Conservation (phyloP, 2,797 vertebrate species). For the Cossypha dichroa region DNA sequence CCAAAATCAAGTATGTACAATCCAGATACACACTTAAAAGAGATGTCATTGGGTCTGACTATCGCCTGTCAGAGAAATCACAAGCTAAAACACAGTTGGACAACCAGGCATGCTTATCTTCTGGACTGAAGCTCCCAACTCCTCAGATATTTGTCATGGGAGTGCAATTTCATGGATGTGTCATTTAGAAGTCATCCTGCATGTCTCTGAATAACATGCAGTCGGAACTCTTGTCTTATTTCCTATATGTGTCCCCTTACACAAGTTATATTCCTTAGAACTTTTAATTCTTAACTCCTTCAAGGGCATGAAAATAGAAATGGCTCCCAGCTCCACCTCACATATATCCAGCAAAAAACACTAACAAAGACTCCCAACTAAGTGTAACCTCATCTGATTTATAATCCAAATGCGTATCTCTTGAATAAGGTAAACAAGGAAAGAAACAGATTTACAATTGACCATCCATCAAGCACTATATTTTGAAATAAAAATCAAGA, state of each 20-base stretch:
- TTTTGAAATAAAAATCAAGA: background rate
- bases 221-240: background rate
- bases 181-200: background rate
- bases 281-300: background rate
- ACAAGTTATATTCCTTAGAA: background rate
- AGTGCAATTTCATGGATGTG: background rate
- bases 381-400: background rate
- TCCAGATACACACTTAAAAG: background rate
- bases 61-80: background rate
- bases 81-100: background rate
- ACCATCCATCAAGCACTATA: background rate
- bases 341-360: background rate
- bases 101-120: accelerated
- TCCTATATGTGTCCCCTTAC: background rate
- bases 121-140: background rate
- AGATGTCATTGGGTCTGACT: background rate
- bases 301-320: background rate
- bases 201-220: background rate
- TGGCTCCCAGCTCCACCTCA: background rate
- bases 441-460: background rate
- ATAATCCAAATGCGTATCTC: background rate
- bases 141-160: background rate
- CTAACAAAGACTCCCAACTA: background rate
- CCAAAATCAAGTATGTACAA: background rate
- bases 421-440: background rate